phyloP scores from a whole-genome alignment of 2,888 invertebrate species.

The Chydorus sphaericus region DNA sequence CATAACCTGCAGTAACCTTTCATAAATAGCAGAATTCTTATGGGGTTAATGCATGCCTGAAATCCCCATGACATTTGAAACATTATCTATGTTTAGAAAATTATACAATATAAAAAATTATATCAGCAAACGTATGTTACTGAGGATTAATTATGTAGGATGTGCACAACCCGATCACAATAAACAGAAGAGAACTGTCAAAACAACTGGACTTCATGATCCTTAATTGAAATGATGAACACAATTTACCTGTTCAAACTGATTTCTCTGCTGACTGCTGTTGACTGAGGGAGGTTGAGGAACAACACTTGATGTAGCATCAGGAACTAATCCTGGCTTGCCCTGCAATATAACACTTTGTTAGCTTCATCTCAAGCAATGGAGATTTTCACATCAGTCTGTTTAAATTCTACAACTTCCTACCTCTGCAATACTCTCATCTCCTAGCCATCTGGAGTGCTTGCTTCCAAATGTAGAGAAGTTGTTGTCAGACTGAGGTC shows the following conservation, averaged over 20 bases:
- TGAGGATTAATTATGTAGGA: too few relatives aligned
- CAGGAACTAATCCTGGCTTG: neutral
- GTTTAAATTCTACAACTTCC: slow-evolving; percentile 28
- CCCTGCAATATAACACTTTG: neutral
- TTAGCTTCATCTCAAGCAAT: neutral
- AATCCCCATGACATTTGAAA: too few relatives aligned
- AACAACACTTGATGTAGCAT: neutral
- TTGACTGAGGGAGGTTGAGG: neutral
- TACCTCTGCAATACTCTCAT: slow-evolving; percentile 76
- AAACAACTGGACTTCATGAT: neutral
- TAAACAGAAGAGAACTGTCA: neutral
- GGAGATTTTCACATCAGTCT: too few relatives aligned
- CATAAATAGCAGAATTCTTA: too few relatives aligned
- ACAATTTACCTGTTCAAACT: slow-evolving; percentile 7
- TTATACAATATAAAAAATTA: too few relatives aligned
- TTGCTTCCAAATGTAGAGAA: slow-evolving; percentile 31
- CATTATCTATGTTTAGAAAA: too few relatives aligned
- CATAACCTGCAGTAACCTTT: too few relatives aligned
- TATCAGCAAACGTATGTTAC: too few relatives aligned
- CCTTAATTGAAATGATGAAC: neutral
- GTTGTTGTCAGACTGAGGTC: slow-evolving; percentile 65
- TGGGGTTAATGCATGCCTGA: too few relatives aligned
- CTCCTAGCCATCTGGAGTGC: slow-evolving; percentile 59
- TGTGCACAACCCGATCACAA: too few relatives aligned
- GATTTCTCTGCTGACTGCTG: slow-evolving; percentile 8